Conservation (phyloP, 2,113 vertebrate species). For the Seriola dumerili region DNA sequence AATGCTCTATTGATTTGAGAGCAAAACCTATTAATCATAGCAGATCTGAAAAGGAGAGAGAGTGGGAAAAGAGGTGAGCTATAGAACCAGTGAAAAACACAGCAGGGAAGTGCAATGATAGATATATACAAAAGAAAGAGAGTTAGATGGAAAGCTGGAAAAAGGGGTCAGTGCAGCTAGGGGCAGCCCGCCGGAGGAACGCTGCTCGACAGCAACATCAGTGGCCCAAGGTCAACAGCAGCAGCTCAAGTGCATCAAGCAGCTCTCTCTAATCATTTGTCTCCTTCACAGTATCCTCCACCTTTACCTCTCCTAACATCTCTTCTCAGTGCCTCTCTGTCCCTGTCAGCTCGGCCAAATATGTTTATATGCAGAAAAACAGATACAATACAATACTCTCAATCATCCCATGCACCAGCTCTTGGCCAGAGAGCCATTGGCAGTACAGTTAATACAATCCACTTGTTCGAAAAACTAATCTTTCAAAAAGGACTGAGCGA, state of each 20-base stretch:
- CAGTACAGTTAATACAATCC: constrained; percentile 17
- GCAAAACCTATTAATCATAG: constrained; percentile 77
- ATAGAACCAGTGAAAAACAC: constrained; percentile 27
- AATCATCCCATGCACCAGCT: constrained; percentile 12
- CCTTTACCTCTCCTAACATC: constrained; percentile 48
- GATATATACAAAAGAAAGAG: constrained; percentile 38
- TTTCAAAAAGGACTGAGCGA: constrained; percentile 29
- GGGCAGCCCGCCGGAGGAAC: constrained; percentile 36
- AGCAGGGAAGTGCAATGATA: constrained; percentile 31
- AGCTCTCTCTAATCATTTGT: constrained; percentile 67
- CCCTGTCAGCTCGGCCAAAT: constrained; percentile 24
- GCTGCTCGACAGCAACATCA: constrained; percentile 46
- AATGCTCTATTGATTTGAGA: constrained; percentile 80
- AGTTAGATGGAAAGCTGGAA: constrained; percentile 31
- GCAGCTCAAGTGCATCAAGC: constrained; percentile 58
- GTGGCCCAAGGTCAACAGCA: constrained; percentile 70
- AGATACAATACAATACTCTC: constrained; percentile 24
- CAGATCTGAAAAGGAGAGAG: constrained; percentile 22
- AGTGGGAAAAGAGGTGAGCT: constrained; percentile 19
- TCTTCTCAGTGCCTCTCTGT: constrained; percentile 11
- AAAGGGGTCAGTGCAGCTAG: constrained; percentile 46
- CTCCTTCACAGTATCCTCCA: constrained; percentile 49
- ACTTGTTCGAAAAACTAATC: constrained; percentile 24
- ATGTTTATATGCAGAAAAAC: constrained; percentile 30
- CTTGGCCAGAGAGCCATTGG: not conserved